phyloP scores from a whole-genome alignment of 2,113 vertebrate genomes.

The Pontoporia blainvillei region DNA sequence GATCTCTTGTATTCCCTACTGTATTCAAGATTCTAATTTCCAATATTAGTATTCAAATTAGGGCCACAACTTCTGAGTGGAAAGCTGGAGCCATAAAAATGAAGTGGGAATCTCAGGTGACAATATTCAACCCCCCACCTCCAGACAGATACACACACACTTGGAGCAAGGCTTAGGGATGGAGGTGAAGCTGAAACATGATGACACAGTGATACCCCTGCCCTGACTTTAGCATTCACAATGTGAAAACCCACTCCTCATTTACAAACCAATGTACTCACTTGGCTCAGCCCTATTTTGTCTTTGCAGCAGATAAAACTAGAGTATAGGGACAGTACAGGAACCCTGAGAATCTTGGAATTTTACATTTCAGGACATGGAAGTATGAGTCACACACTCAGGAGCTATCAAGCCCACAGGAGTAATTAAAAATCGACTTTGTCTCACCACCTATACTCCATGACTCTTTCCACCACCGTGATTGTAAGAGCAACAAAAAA shows the following conservation, averaged over 20 bases:
- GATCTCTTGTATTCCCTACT: neutral
- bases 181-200: neutral
- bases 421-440: neutral
- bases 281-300: neutral
- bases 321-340: neutral
- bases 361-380: neutral
- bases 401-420: neutral
- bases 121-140: neutral
- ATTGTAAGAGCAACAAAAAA: neutral
- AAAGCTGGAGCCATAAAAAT: neutral
- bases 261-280: neutral
- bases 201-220: neutral
- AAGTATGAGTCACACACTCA: neutral
- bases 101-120: neutral
- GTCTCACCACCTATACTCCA: neutral
- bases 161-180: neutral
- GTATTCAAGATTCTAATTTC: neutral
- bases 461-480: neutral
- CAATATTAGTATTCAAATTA: neutral
- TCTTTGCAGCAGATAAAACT: neutral
- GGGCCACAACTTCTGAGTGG: neutral
- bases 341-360: neutral
- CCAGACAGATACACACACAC: neutral
- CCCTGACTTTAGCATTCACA: neutral
- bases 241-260: neutral